These are phyloP conservation scores for Catalaphyllia jardinei DNA, from an alignment of 64 coral and sea anemone species.

Conservation along the genomic window DNA sequence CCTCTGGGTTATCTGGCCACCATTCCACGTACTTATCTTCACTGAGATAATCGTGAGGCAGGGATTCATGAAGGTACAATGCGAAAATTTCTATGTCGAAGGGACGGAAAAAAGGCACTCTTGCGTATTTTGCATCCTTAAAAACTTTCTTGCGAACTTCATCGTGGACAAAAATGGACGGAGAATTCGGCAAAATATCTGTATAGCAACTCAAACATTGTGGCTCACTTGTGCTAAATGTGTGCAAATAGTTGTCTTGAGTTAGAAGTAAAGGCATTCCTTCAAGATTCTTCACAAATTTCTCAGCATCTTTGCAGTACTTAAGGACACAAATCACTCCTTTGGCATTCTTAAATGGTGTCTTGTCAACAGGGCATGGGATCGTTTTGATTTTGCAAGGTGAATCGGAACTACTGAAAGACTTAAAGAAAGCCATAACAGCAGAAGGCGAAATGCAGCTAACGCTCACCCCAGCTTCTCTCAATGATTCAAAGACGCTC, in stretches of 20 bases:
- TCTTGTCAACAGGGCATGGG: constrained; percentile 23
- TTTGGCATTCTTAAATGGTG: constrained; percentile 22
- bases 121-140: not conserved
- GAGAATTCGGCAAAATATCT: constrained; percentile 16
- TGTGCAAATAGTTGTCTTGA: constrained; percentile 29
- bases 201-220: constrained; percentile 19
- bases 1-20: not conserved
- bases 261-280: constrained; percentile 53
- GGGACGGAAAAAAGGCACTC: constrained; percentile 1
- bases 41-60: not conserved
- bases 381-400: constrained; percentile 20
- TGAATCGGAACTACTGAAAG: not conserved
- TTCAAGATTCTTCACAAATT: constrained; percentile 25
- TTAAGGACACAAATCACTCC: constrained; percentile 31
- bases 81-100: constrained; percentile 43
- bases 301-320: constrained; percentile 40
- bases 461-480: constrained; percentile 24
- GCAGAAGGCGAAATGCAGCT: not conserved
- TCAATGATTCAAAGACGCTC: not conserved
- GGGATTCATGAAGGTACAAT: not conserved
- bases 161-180: constrained; percentile 37
- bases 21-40: constrained; percentile 14
- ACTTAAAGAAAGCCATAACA: constrained; percentile 43
- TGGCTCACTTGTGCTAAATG: constrained; percentile 6
- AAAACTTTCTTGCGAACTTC: constrained; percentile 24